Evolutionary conservation across 2,113 vertebrate genomes (phyloP), one percentile per base, ranked within the genome.

Genomic region (Nipponia nippon): DNA sequence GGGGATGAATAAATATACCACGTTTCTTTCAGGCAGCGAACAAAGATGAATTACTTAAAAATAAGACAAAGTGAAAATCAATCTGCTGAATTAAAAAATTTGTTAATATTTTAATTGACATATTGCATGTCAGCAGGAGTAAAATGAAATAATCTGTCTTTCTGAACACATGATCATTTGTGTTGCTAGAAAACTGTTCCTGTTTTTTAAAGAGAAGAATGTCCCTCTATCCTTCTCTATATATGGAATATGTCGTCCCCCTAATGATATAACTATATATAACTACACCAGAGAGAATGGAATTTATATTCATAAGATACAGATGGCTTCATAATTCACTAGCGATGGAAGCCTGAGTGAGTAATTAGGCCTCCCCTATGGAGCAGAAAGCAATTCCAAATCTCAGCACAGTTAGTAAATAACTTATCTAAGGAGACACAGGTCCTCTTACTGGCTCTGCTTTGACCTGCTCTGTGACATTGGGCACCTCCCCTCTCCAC

Each of bases 251-350:
- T 87, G 73, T 66, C 94, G 90, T 62, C 53, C 89, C 83, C 71
- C 76, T 87, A 95, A 96, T 95, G 94, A 95, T 93, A 91, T 83
- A 95, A 92, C 94, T 70, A 72, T 85, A 81, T 80, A 55, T 88
- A 96, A 97, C 90, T 85, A 86, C 29, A 86, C 86, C 76, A 79
- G 85, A 91, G 91, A 97, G 96, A 90, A 19, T 32, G 56, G 90
- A 91, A 93, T 98, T 96, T 92, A 83, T 95, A 96, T 90, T 97
- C 96, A 82, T 32, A 56, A 96, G 92, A 79, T 93, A 70, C 56
- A 83, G 94, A 91, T n/a, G 86, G 96, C 87, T 90, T 87, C 83
- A 83, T 96, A 92, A 97, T 55, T 98, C 97, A 95, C 20, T 52
- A 67, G 75, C 3, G 0, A 38, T 14, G 53, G 77, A 93, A 93